phyloP scores from a whole-genome alignment of 2,797 vertebrate species.

The Cirrhinus molitorella region DNA sequence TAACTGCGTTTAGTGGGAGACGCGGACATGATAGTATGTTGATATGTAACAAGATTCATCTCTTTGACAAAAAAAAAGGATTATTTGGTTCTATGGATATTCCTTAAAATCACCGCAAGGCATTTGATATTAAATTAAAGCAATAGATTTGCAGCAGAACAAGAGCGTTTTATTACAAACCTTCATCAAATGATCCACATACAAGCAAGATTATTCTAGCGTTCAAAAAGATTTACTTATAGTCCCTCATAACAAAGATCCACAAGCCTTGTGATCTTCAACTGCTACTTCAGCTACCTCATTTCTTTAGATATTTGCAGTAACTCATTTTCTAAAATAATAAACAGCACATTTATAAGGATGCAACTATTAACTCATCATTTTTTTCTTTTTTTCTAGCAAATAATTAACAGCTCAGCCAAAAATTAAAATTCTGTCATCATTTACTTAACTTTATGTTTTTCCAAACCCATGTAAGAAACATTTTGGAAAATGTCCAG shows the following conservation, averaged over 20 bases:
- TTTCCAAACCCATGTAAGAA: not conserved
- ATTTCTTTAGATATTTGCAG: not conserved
- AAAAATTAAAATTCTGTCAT: not conserved
- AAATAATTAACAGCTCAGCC: not conserved
- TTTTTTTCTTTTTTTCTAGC: not conserved
- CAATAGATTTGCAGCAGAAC: conserved; percentile 61
- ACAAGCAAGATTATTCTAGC: conserved; percentile 45
- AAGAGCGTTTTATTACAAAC: conserved; percentile 63
- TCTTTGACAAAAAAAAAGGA: conserved; percentile 26
- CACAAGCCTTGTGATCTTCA: conserved; percentile 20
- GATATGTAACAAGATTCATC: conserved; percentile 49
- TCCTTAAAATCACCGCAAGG: conserved; percentile 58
- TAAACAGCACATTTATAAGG: not conserved
- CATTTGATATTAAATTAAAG: conserved; percentile 65
- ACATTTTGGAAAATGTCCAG: not conserved
- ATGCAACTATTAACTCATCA: not conserved
- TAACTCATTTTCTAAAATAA: not conserved
- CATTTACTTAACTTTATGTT: not conserved
- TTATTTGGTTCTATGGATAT: conserved; percentile 51
- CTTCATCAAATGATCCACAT: conserved; percentile 58
- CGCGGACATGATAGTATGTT: conserved; percentile 44
- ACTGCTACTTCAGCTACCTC: not conserved
- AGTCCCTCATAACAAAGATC: conserved; percentile 31
- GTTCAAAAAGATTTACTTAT: conserved; percentile 33
- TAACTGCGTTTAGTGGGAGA: conserved; percentile 28